Conservation (phyloP, 2,797 vertebrate species). For the Oreochromis mossambicus region DNA sequence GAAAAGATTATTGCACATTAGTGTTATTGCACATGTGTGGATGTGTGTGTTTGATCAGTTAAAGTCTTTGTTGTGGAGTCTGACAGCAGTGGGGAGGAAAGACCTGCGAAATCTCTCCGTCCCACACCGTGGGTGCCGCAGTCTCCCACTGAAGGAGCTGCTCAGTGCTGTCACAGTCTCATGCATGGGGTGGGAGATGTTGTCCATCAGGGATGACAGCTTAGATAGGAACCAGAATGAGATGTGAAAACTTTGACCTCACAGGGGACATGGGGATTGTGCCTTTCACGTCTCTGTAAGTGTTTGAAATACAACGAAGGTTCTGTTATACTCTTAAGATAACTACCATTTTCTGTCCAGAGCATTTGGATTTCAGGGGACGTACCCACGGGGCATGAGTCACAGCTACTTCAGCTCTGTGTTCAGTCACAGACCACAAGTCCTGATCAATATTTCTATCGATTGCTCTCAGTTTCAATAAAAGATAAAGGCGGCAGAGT, state of each 20-base stretch:
- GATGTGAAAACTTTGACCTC: neutral
- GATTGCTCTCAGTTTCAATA: neutral
- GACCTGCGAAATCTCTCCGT: too few species aligned
- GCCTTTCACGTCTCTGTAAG: rapidly evolving
- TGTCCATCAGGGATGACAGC: too few species aligned
- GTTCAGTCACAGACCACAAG: neutral
- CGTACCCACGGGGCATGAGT: rapidly evolving
- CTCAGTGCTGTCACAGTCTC: too few species aligned
- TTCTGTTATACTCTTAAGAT: neutral
- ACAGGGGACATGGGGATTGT: neutral
- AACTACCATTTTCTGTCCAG: neutral
- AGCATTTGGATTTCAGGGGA: neutral
- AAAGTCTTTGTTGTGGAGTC: too few species aligned
- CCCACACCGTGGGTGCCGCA: too few species aligned
- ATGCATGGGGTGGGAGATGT: too few species aligned
- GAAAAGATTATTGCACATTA: too few species aligned
- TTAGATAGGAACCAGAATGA: neutral
- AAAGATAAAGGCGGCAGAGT: neutral
- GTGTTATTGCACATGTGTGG: too few species aligned
- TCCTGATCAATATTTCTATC: neutral
- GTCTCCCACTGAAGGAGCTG: too few species aligned
- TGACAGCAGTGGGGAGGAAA: too few species aligned
- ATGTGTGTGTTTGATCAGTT: too few species aligned
- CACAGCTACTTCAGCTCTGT: neutral
- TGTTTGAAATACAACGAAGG: neutral